These are phyloP conservation scores for Dolichomitus sp. DNA, from an alignment of 2,888 invertebrate species.

Conservation along the genomic window DNA sequence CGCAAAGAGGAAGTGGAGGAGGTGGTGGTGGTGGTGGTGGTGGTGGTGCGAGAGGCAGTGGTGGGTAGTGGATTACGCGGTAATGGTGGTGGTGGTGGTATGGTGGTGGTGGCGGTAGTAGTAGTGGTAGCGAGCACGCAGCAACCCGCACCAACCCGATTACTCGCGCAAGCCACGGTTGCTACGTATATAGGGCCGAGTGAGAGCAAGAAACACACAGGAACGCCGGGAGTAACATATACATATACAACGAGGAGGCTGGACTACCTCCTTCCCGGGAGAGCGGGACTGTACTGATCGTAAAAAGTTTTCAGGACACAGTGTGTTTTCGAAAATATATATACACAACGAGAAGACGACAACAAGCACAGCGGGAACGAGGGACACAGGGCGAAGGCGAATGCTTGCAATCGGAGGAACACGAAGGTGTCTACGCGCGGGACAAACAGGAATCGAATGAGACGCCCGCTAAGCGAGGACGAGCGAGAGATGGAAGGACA, in stretches of 20 bases:
- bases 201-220: constrained; percentile 4
- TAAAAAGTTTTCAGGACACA: constrained; percentile 74
- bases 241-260: constrained; percentile 1
- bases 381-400: neutral
- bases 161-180: neutral
- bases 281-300: constrained; percentile 74
- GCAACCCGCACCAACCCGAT: neutral
- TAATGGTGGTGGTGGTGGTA: constrained; percentile 3
- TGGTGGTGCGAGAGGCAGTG: constrained; percentile 21
- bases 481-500: neutral
- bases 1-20: constrained; percentile 36
- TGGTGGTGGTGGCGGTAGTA: neutral
- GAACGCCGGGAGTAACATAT: neutral
- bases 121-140: neutral
- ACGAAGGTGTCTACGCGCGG: neutral
- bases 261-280: constrained; percentile 71
- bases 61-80: constrained; percentile 39
- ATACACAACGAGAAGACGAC: constrained; percentile 37
- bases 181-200: neutral
- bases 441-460: constrained; percentile 6
- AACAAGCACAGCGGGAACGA: constrained; percentile 38
- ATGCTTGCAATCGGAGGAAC: neutral
- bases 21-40: constrained; percentile 26
- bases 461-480: neutral
- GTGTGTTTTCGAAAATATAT: constrained; percentile 73